A percentile compares a stretch with the other conserved stretches of the same genome.
Evolutionary conservation across 2,888 invertebrate genomes (phyloP).

Genomic region (Cryptocephalus primarius): DNA sequence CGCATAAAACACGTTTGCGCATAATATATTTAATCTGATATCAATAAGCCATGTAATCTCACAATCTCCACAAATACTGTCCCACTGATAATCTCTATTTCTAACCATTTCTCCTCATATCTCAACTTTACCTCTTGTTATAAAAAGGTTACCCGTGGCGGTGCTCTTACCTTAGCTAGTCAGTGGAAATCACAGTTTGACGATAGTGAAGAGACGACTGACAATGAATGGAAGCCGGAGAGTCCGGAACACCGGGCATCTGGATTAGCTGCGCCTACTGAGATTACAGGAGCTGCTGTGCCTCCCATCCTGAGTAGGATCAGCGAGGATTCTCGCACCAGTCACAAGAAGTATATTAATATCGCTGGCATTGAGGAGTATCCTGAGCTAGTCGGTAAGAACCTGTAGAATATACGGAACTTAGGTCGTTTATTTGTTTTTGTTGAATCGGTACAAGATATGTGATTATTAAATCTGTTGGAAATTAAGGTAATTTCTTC

Average conservation of each 20-base stretch:
- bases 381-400: slow-evolving; percentile 47
- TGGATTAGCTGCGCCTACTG: slow-evolving; percentile 33
- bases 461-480: no score
- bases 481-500: no score
- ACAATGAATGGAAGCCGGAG: slow-evolving; percentile 89
- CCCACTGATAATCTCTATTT: no score
- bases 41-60: no score
- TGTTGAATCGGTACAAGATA: no score
- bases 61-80: no score
- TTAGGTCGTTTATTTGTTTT: no score
- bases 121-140: no score
- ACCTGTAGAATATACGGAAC: slow-evolving; percentile 1
- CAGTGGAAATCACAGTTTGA: slow-evolving; percentile 96
- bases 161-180: slow-evolving; percentile 81
- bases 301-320: slow-evolving; percentile 35
- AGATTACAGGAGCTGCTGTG: slow-evolving; percentile 25
- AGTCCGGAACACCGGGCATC: slow-evolving; percentile 45
- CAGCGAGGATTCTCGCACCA: slow-evolving; percentile 43
- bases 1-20: no score
- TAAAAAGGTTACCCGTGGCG: slow-evolving; percentile 63
- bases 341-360: slow-evolving; percentile 52
- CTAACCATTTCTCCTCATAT: no score
- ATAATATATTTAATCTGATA: no score
- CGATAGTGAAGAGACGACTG: slow-evolving; percentile 88
- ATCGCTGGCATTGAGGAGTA: slow-evolving; percentile 73